Percentiles rank a stretch among this genome's conserved stretches.
phyloP scores from a whole-genome alignment of 1,140 invertebrate genomes.

The Drosophila burlai region DNA sequence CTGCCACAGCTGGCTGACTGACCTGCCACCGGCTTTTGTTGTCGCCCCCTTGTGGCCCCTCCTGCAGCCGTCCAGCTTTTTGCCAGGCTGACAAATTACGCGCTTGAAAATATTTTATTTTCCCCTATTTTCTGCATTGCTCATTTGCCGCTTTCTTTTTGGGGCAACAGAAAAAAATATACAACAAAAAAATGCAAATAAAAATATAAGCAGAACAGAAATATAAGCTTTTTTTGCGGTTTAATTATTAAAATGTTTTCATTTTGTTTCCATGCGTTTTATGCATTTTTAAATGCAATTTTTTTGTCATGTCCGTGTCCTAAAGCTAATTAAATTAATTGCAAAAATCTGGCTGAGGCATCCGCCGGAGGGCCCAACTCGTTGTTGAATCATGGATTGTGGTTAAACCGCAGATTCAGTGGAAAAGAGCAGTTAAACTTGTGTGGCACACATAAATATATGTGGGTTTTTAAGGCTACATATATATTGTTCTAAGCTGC shows the following conservation, averaged over 20 bases:
- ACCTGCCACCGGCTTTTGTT: conserved; percentile 41
- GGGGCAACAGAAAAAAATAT: conserved; percentile 12
- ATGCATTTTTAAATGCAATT: conserved; percentile 57
- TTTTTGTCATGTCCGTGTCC: conserved; percentile 27
- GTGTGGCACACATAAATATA: conserved; percentile 6
- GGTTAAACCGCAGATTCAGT: conserved; percentile 62
- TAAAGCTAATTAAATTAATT: conserved; percentile 74
- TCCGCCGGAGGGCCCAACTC: conserved; percentile 10
- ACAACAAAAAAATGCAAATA: conserved; percentile 9
- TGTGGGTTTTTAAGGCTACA: conserved; percentile 4
- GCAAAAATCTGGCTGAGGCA: conserved; percentile 38
- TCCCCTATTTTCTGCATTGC: conserved; percentile 19
- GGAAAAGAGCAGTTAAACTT: conserved; percentile 26
- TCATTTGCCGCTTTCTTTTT: conserved; percentile 21
- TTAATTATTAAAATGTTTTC: conserved; percentile 81
- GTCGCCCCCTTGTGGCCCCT: not conserved
- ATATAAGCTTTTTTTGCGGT: conserved; percentile 62
- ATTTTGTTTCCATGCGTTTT: conserved; percentile 56
- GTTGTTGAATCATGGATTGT: conserved; percentile 55
- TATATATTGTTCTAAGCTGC: not conserved
- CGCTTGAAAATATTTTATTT: conserved; percentile 52
- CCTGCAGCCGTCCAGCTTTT: conserved; percentile 7
- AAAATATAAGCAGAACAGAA: conserved; percentile 37
- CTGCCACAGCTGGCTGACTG: conserved; percentile 18
- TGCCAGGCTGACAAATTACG: conserved; percentile 55